phyloP scores from a whole-genome alignment of 2,888 invertebrate genomes.

The Drosophila rellima region DNA sequence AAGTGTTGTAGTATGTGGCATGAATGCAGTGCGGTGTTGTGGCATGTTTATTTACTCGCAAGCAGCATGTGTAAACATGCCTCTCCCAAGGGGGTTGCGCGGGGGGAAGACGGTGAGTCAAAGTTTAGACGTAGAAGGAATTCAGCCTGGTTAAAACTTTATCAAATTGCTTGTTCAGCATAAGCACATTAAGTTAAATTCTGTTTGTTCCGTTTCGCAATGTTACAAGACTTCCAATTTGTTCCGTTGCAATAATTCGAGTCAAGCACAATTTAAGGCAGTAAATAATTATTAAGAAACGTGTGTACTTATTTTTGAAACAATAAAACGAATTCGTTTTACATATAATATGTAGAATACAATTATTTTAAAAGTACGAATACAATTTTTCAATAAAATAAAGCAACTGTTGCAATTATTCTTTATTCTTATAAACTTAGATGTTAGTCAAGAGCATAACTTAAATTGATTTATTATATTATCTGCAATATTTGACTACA shows the following conservation, averaged over 20 bases:
- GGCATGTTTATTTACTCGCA: slow-evolving; percentile 50
- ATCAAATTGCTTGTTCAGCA: slow-evolving; percentile 31
- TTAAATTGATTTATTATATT: no score
- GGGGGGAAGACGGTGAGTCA: slow-evolving; percentile 4
- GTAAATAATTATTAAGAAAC: background rate
- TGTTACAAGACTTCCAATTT: slow-evolving; percentile 13
- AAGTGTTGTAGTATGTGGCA: slow-evolving; percentile 32
- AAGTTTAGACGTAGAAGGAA: slow-evolving; percentile 11
- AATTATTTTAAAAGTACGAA: no score
- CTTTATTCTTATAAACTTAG: no score
- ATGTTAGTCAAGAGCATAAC: no score
- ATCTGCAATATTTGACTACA: background rate
- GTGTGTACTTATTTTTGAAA: background rate
- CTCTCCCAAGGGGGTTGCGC: background rate
- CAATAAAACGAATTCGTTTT: no score
- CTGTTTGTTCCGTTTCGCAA: slow-evolving; percentile 1
- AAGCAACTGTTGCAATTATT: no score
- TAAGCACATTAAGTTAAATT: slow-evolving; percentile 41
- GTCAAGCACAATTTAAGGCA: background rate
- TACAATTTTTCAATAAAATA: no score
- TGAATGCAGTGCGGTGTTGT: slow-evolving; percentile 9
- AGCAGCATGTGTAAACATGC: slow-evolving; percentile 43
- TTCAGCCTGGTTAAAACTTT: slow-evolving; percentile 23
- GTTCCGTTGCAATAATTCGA: background rate
- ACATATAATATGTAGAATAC: no score